Conservation (phyloP, 2,797 vertebrate species). For the Microtus agrestis region DNA sequence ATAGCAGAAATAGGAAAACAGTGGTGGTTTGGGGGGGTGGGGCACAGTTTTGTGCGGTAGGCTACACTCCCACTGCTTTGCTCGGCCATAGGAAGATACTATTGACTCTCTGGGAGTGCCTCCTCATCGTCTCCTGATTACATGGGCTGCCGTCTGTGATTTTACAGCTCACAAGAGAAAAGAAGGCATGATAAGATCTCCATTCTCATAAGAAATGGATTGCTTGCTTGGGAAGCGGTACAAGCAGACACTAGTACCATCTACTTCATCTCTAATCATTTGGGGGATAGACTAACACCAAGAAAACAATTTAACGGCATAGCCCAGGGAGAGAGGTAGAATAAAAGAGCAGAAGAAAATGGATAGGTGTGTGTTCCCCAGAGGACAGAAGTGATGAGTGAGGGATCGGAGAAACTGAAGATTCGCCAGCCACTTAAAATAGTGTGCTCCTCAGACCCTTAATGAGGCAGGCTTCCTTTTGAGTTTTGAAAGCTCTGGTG, state of each 20-base stretch:
- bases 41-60: not conserved
- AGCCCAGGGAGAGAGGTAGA: not conserved
- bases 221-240: not conserved
- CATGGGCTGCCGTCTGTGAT: not conserved
- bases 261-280: conserved; percentile 28
- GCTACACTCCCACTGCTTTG: not conserved
- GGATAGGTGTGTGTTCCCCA: not conserved
- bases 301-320: conserved; percentile 15
- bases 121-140: not conserved
- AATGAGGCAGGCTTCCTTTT: conserved; percentile 2
- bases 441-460: not conserved
- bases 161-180: not conserved
- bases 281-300: not conserved
- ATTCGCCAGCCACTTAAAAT: not conserved
- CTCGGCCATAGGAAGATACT: not conserved
- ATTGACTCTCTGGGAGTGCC: not conserved
- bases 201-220: not conserved
- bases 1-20: not conserved
- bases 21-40: not conserved
- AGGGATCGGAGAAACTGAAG: not conserved
- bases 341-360: not conserved
- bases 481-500: conserved; percentile 20
- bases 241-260: not conserved
- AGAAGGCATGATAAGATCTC: not conserved
- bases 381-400: not conserved